Evolutionary conservation across 1,140 invertebrate genomes (phyloP).

Genomic region (Himalopsyche phryganea): DNA sequence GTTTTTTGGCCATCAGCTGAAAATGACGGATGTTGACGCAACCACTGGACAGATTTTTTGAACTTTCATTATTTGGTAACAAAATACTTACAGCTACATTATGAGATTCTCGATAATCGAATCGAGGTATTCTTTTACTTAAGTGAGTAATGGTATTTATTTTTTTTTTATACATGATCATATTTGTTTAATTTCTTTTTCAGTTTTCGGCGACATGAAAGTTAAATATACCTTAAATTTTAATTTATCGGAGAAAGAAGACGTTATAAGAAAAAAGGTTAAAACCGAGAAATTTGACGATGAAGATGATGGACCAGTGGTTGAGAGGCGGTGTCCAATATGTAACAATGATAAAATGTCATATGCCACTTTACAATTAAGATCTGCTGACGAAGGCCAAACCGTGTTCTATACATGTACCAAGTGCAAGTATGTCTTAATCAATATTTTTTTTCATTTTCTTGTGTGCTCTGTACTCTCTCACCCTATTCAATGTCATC

Average conservation of each 20-base stretch:
- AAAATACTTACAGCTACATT: too few relatives aligned
- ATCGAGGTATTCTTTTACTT: too few relatives aligned
- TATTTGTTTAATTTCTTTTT: too few relatives aligned
- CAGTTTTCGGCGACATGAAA: constrained; percentile 52
- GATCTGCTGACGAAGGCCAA: constrained; percentile 98
- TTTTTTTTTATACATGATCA: too few relatives aligned
- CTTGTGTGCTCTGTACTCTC: too few relatives aligned
- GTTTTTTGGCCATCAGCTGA: too few relatives aligned
- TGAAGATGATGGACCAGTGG: constrained; percentile 69
- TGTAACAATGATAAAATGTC: constrained; percentile 91
- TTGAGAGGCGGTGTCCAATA: constrained; percentile 83
- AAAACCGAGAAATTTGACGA: constrained; percentile 27
- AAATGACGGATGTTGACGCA: too few relatives aligned
- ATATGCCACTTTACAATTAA: constrained; percentile 88
- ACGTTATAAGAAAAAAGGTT: constrained; percentile 8
- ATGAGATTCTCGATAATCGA: too few relatives aligned
- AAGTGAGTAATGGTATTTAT: too few relatives aligned
- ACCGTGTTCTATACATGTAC: constrained; percentile 97
- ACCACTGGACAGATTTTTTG: too few relatives aligned
- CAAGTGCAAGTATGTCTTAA: constrained; percentile 75
- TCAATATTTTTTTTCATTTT: background rate
- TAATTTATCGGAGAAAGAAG: constrained; percentile 42
- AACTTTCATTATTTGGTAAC: too few relatives aligned
- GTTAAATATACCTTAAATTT: constrained; percentile 54
- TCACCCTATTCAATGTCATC: background rate